Percentiles rank a stretch among this genome's conserved stretches.
Conservation (phyloP, 2,888 invertebrate genomes). For the Habrosyne pyritoides region DNA sequence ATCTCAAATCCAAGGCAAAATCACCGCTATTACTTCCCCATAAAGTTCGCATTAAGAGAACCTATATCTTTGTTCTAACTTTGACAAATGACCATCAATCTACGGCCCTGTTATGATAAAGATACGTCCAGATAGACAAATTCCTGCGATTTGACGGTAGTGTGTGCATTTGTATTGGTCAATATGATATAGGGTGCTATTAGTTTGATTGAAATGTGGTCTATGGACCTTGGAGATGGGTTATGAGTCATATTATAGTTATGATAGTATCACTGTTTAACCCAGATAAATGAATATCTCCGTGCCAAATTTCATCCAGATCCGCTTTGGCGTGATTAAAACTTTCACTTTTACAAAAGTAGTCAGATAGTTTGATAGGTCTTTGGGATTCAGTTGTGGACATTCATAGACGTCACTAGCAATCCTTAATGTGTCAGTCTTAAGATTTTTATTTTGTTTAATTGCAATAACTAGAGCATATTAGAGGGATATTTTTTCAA, state of each 20-base stretch:
- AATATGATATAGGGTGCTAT: conserved; percentile 42
- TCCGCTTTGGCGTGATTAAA: too few species aligned
- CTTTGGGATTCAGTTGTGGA: too few species aligned
- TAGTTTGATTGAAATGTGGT: conserved; percentile 44
- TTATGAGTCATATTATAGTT: conserved; percentile 21
- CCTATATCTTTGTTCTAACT: conserved; percentile 9
- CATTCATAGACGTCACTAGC: too few species aligned
- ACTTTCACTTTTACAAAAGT: too few species aligned
- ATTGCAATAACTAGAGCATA: too few species aligned
- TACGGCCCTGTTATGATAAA: conserved; percentile 49
- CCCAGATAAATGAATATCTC: too few species aligned
- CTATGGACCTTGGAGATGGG: conserved; percentile 6
- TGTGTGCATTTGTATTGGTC: conserved; percentile 49
- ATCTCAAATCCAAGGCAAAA: conserved; percentile 1
- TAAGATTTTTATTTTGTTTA: too few species aligned
- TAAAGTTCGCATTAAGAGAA: conserved; percentile 14
- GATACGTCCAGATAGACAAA: conserved; percentile 43
- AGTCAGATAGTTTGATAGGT: too few species aligned
- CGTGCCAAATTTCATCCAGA: too few species aligned
- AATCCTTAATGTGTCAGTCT: too few species aligned
- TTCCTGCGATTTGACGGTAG: conserved; percentile 39
- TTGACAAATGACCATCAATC: conserved; percentile 40
- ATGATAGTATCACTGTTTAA: not conserved
- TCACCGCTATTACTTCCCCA: not conserved
- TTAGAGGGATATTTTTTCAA: too few species aligned